These are phyloP conservation scores for Centropus bengalensis DNA, from an alignment of 2,113 vertebrate species.

Conservation along the genomic window DNA sequence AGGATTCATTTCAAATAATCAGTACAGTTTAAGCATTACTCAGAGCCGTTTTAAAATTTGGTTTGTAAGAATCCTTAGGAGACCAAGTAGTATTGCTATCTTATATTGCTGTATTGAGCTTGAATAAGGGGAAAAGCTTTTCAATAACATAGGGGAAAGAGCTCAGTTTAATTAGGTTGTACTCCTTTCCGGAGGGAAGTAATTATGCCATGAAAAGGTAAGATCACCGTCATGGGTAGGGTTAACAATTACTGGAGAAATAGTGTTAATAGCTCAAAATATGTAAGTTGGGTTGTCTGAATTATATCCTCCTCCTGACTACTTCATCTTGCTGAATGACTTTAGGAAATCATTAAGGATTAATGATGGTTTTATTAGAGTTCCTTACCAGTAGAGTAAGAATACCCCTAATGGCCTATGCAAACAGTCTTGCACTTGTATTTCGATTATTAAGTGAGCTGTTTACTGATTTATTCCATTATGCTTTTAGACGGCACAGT, in stretches of 20 bases:
- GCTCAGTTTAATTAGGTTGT: background rate
- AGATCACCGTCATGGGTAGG: background rate
- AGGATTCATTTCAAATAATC: background rate
- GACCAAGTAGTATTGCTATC: fast-evolving
- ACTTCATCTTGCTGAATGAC: background rate
- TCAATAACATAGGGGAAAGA: background rate
- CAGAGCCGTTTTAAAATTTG: background rate
- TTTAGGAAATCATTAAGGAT: background rate
- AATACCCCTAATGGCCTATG: background rate
- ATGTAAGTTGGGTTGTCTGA: background rate
- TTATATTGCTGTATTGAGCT: background rate
- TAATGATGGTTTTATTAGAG: background rate
- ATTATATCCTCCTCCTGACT: background rate
- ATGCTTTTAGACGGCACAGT: background rate
- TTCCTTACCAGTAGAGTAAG: background rate
- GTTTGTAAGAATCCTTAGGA: background rate
- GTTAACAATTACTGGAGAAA: background rate
- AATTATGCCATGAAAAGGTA: background rate
- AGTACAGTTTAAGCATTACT: background rate
- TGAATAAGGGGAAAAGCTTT: background rate
- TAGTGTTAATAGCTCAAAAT: background rate
- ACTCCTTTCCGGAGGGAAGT: background rate
- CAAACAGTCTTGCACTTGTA: fast-evolving
- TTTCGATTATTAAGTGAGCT: background rate
- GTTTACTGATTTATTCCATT: background rate